Conservation (phyloP, 2,888 invertebrate species). For the Cantharis nigra region DNA sequence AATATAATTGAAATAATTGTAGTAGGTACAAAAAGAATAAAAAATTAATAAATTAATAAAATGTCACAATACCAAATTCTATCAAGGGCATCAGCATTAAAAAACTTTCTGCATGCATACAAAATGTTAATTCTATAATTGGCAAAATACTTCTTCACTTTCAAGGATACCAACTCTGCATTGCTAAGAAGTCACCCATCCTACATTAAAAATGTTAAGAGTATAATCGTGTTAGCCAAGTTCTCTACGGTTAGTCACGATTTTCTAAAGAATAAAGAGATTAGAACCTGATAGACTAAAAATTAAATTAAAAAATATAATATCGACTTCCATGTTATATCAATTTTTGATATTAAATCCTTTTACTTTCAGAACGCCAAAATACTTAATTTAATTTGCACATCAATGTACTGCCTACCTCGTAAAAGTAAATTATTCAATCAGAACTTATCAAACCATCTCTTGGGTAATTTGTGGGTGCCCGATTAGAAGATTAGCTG, state of each 20-base stretch:
- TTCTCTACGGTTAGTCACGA: background rate
- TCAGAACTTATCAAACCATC: background rate
- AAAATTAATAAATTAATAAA: background rate
- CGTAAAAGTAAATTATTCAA: background rate
- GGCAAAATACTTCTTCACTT: constrained; percentile 23
- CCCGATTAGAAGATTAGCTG: background rate
- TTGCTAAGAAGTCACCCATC: constrained; percentile 16
- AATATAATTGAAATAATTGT: background rate
- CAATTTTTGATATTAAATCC: background rate
- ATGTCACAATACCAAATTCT: constrained; percentile 1
- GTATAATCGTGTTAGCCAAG: background rate
- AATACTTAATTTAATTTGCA: background rate
- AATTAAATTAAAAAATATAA: background rate
- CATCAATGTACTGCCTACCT: background rate
- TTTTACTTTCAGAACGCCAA: background rate
- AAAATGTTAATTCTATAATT: constrained; percentile 15
- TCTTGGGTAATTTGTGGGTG: background rate
- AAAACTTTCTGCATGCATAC: constrained; percentile 14
- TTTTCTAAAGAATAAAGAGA: background rate
- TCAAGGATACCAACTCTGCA: constrained; percentile 28
- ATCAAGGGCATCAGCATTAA: constrained; percentile 11
- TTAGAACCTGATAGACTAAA: background rate
- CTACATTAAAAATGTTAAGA: constrained; percentile 8
- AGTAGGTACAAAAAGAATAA: background rate
- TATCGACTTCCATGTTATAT: background rate